These are phyloP conservation scores for Deroplatys truncata DNA, from an alignment of 2,888 invertebrate species.

Conservation along the genomic window DNA sequence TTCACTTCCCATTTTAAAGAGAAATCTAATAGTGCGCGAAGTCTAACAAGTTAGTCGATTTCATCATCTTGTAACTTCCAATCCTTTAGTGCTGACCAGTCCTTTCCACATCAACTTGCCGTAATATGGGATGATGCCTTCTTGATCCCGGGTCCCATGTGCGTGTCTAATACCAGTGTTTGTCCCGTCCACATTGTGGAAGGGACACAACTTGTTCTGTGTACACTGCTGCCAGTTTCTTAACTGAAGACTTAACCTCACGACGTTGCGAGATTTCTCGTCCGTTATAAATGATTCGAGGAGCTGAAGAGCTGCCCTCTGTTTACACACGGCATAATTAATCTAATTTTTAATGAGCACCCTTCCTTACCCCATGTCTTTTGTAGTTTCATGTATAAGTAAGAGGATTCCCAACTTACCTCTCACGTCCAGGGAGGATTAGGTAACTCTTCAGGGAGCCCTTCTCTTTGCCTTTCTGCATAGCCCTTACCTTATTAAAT, in stretches of 20 bases:
- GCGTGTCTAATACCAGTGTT: neutral
- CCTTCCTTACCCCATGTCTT: neutral
- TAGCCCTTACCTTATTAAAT: too few relatives aligned
- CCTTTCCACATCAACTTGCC: too few relatives aligned
- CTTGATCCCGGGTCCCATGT: too few relatives aligned
- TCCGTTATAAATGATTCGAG: neutral
- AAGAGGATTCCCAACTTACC: neutral
- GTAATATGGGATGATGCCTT: too few relatives aligned
- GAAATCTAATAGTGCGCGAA: too few relatives aligned
- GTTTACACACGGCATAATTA: neutral
- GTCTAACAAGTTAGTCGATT: too few relatives aligned
- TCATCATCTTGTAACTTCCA: too few relatives aligned
- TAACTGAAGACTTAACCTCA: neutral
- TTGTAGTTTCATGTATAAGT: neutral
- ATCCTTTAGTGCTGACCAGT: too few relatives aligned
- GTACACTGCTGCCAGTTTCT: neutral
- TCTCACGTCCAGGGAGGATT: neutral
- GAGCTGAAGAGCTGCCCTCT: neutral
- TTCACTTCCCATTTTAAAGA: too few relatives aligned
- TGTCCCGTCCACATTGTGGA: neutral
- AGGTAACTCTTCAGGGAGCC: neutral
- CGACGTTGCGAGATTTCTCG: neutral
- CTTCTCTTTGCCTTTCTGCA: neutral
- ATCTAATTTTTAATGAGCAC: constrained; percentile 7
- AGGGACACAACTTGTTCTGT: neutral